Evolutionary conservation across 2,888 invertebrate species (phyloP).

Genomic region (Heliothis peltigera): DNA sequence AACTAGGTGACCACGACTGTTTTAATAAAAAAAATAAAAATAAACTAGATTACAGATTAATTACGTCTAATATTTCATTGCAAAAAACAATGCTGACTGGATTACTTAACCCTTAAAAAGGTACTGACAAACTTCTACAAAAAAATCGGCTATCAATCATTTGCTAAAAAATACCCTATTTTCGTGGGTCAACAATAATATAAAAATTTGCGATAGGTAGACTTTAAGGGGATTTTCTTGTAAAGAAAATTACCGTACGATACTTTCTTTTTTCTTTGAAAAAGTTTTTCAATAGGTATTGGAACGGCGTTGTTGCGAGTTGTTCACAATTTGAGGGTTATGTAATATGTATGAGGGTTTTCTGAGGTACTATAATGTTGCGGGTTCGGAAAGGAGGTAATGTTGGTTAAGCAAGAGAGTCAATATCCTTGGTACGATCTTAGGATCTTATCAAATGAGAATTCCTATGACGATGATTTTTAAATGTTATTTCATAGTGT

Average conservation of each 20-base stretch:
- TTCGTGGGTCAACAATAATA: slow-evolving; percentile 33
- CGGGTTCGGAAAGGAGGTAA: neutral
- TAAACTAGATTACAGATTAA: too few species aligned
- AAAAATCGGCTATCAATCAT: slow-evolving; percentile 64
- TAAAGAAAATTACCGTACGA: slow-evolving; percentile 25
- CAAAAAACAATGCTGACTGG: too few species aligned
- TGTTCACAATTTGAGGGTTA: slow-evolving; percentile 18
- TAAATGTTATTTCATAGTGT: neutral
- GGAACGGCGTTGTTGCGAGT: slow-evolving; percentile 4
- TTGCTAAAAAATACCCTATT: slow-evolving; percentile 45
- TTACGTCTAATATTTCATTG: too few species aligned
- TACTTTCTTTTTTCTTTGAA: slow-evolving; percentile 11
- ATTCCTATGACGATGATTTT: neutral
- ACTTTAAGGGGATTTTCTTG: slow-evolving; percentile 17
- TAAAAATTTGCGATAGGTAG: slow-evolving; percentile 62
- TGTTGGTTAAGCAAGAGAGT: neutral
- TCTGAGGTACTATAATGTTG: neutral
- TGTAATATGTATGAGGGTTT: slow-evolving; percentile 19
- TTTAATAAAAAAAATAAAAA: too few species aligned
- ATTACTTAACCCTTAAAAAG: too few species aligned
- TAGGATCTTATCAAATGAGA: neutral
- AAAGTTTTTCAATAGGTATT: slow-evolving; percentile 20
- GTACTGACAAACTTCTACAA: slow-evolving; percentile 10
- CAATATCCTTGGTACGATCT: neutral
- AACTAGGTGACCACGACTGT: too few species aligned